Evolutionary conservation across 2,113 vertebrate species (phyloP), one percentile per base, ranked within the genome.

Genomic region (Donacobius atricapilla): DNA sequence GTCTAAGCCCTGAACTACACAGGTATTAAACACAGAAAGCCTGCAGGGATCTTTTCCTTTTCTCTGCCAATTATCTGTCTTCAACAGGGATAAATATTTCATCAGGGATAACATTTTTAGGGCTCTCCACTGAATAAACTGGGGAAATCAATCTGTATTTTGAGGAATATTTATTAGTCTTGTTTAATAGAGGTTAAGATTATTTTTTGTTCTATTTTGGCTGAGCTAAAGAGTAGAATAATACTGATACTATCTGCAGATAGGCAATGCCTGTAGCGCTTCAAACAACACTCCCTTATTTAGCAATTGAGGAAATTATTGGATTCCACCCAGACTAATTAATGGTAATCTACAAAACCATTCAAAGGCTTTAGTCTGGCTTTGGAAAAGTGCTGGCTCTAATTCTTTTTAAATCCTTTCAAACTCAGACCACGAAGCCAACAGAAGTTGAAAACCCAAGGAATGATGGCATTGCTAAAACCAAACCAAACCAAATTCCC

Each of bases 171-270:
- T 92, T 94, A 86, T 86, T 87, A 84, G 44, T 51, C 61, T 68
- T 89, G 37, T 71, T 92, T 91, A 92, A 84, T 53, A 40, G 66
- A 69, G 31, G 71, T 51, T 77, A 69, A 60, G 30, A 42, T 72
- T 95, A 68, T 76, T 84, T 84, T 92, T 71, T 96, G 39, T 71
- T 87, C 44, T 71, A 51, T 75, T 94, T 94, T 92, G 44, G n/a
- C 28, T 47, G 64, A 89, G 22, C 15, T 44, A 57, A 66, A 70
- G 13, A 22, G 19, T 50, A 28, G 51, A 78, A 66, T 58, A 83
- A 33, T 33, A 30, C 31, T 71, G 40, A 75, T 63, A 75, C 82
- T 80, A 76, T 51, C 51, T 82, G 60, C 13, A 44, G 40, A 45
- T 27, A 50, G 25, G 47, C 39, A 33, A 19, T 81, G 76, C 40